These are phyloP conservation scores for Mesorhabditis spiculigera DNA, from an alignment of 2,888 invertebrate species.

Conservation along the genomic window DNA sequence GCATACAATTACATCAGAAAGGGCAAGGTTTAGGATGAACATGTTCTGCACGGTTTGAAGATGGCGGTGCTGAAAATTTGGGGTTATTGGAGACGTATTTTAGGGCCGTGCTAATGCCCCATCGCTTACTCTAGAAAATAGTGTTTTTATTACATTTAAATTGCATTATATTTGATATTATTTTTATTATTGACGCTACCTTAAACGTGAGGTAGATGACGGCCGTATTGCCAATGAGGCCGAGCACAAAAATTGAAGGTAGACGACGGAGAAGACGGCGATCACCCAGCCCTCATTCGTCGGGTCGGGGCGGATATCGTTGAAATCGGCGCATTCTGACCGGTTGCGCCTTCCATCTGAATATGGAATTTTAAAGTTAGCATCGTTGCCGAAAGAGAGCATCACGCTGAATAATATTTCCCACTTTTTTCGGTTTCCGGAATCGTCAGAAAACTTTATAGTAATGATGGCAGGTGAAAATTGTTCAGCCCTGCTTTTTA, in stretches of 20 bases:
- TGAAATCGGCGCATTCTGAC: conserved; percentile 36
- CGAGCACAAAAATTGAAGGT: conserved; percentile 45
- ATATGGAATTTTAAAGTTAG: conserved; percentile 7
- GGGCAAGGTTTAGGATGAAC: conserved; percentile 89
- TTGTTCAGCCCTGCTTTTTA: no score
- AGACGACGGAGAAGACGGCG: conserved; percentile 43
- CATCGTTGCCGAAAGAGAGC: background rate
- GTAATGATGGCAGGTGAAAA: no score
- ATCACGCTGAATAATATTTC: background rate
- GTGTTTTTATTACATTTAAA: background rate
- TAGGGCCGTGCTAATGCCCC: no score
- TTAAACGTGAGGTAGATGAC: conserved; percentile 11
- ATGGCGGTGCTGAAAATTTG: conserved; percentile 23
- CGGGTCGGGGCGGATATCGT: conserved; percentile 48
- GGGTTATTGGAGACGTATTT: background rate
- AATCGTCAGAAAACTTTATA: no score
- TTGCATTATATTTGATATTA: background rate
- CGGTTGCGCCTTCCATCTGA: conserved; percentile 29
- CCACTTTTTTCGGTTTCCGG: no score
- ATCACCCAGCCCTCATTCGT: conserved; percentile 45
- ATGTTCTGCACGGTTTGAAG: conserved; percentile 68
- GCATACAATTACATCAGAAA: conserved; percentile 88
- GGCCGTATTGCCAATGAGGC: conserved; percentile 38
- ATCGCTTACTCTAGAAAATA: no score
- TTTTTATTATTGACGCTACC: background rate